These are phyloP conservation scores for Chaetodon auriga DNA, from an alignment of 2,113 vertebrate species.

Conservation along the genomic window DNA sequence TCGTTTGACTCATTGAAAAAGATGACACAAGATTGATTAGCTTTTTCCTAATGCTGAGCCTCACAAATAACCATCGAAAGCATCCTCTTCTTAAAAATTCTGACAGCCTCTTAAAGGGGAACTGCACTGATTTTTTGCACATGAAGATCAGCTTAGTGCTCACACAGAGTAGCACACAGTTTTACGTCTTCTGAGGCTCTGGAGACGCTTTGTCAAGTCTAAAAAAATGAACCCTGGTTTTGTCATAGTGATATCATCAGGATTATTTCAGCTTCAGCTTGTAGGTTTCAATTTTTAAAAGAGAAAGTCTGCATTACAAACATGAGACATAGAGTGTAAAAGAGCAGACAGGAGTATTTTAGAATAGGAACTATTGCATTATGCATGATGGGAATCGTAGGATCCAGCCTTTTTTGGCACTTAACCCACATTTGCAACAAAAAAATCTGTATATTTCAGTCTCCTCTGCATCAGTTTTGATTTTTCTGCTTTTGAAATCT, in stretches of 20 bases:
- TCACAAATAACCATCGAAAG: neutral
- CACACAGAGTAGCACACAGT: too few species aligned
- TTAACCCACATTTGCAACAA: neutral
- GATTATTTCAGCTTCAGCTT: neutral
- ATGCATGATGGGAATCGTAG: slow-evolving; percentile 13
- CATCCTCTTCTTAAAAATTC: slow-evolving; percentile 18
- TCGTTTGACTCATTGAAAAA: slow-evolving; percentile 28
- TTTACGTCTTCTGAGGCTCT: neutral
- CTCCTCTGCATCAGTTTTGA: neutral
- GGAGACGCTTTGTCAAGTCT: neutral
- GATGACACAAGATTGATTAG: slow-evolving; percentile 22
- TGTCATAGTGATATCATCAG: neutral
- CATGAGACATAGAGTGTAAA: neutral
- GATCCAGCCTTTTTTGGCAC: neutral
- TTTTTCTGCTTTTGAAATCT: too few species aligned
- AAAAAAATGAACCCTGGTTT: neutral
- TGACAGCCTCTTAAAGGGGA: slow-evolving; percentile 17
- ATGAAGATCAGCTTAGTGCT: neutral
- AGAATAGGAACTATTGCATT: neutral
- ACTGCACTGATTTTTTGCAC: slow-evolving; percentile 16
- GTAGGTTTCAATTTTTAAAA: neutral
- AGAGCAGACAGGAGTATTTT: neutral
- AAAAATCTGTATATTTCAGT: neutral
- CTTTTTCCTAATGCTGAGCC: slow-evolving; percentile 17
- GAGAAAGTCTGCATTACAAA: neutral